Evolutionary conservation across 2,888 invertebrate genomes (phyloP).

Genomic region (Rhagophthalmus giganteus): DNA sequence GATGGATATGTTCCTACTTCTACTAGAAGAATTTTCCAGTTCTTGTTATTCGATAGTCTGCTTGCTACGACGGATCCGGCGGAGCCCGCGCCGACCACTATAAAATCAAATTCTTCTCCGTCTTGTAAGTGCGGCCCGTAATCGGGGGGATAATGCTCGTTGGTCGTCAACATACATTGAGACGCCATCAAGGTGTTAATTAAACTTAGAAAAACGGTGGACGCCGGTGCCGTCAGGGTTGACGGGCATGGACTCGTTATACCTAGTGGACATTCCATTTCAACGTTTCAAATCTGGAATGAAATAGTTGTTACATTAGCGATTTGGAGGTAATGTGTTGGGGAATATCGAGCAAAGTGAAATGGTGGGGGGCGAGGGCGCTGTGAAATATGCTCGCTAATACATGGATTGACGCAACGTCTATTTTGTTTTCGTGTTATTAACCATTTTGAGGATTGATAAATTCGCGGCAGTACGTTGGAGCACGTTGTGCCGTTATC

Average conservation of each 20-base stretch:
- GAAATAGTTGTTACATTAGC: too few relatives aligned
- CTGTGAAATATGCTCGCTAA: too few relatives aligned
- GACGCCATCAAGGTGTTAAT: constrained; percentile 63
- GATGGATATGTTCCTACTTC: constrained; percentile 49
- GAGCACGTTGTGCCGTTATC: too few relatives aligned
- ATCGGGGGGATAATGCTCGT: constrained; percentile 40
- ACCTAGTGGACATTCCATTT: not conserved
- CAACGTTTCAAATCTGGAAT: not conserved
- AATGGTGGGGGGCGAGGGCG: too few relatives aligned
- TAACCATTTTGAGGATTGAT: too few relatives aligned
- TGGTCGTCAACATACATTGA: constrained; percentile 59
- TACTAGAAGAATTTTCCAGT: constrained; percentile 50
- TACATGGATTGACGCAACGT: too few relatives aligned
- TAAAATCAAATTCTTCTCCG: constrained; percentile 62
- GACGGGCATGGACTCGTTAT: not conserved
- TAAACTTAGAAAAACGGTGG: constrained; percentile 59
- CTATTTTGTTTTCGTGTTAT: too few relatives aligned
- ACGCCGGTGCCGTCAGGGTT: not conserved
- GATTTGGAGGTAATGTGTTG: too few relatives aligned
- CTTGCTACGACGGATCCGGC: constrained; percentile 59
- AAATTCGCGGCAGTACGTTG: too few relatives aligned
- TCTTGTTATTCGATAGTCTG: constrained; percentile 50
- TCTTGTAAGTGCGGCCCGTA: constrained; percentile 34
- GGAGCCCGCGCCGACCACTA: constrained; percentile 57
- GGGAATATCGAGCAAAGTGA: too few relatives aligned